Evolutionary conservation across 2,888 invertebrate species (phyloP).

Genomic region (Axea sp.): DNA sequence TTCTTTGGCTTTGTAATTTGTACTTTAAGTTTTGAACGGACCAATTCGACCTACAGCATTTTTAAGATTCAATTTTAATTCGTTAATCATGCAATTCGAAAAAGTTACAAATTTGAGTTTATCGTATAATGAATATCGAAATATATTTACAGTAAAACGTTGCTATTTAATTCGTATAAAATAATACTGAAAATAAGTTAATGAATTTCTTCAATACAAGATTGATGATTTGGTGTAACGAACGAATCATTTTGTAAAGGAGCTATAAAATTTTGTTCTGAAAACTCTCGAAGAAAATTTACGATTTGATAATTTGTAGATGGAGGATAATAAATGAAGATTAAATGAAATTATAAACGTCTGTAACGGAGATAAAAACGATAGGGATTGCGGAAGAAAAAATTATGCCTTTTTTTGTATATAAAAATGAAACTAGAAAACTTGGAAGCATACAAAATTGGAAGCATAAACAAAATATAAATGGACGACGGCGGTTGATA

Average conservation of each 20-base stretch:
- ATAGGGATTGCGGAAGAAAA: conserved; percentile 19
- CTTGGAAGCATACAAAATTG: conserved; percentile 15
- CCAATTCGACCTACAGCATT: no score
- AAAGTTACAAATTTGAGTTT: no score
- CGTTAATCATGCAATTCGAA: no score
- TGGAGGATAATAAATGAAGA: conserved; percentile 19
- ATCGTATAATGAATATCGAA: no score
- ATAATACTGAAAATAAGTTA: no score
- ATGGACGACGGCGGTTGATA: conserved; percentile 38
- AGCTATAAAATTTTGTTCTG: background rate
- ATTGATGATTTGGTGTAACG: background rate
- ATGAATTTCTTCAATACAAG: no score
- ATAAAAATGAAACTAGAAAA: conserved; percentile 26
- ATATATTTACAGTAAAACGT: no score
- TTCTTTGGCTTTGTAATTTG: no score
- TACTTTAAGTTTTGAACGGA: no score
- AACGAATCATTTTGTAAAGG: background rate
- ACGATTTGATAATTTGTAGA: conserved; percentile 21
- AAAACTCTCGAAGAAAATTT: background rate
- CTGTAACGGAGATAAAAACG: conserved; percentile 20
- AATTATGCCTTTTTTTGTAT: conserved; percentile 23
- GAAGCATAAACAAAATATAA: conserved; percentile 41
- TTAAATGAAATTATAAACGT: conserved; percentile 25
- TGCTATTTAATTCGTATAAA: no score
- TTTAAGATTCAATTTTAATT: no score